phyloP scores from a whole-genome alignment of 2,888 invertebrate genomes.

The Philaethria dido region DNA sequence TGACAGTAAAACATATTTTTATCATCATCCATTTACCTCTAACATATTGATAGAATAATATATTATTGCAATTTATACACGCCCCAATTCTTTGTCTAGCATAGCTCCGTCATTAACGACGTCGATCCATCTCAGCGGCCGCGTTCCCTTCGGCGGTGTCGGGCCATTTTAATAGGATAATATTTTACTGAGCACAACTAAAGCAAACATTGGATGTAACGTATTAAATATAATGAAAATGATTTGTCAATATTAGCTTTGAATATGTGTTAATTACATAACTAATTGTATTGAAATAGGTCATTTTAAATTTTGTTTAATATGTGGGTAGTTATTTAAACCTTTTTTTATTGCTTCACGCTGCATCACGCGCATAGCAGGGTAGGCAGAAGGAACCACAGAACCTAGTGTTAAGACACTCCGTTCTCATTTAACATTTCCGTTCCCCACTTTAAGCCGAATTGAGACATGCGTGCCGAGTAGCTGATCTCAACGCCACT shows the following conservation, averaged over 20 bases:
- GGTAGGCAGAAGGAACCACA: no score
- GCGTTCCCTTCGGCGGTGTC: slow-evolving; percentile 52
- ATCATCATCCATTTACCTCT: slow-evolving; percentile 1
- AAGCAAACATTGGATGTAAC: slow-evolving; percentile 17
- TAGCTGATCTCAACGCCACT: no score
- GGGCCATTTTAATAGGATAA: slow-evolving; percentile 42
- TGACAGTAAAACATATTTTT: neutral
- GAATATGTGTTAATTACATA: neutral
- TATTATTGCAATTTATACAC: slow-evolving; percentile 37
- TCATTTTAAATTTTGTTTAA: slow-evolving; percentile 1
- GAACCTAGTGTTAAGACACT: no score
- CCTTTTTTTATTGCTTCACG: neutral
- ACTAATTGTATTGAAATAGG: neutral
- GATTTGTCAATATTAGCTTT: slow-evolving; percentile 4
- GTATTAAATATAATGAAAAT: slow-evolving; percentile 1
- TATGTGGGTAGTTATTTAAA: neutral
- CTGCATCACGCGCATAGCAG: no score
- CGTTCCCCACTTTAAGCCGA: no score
- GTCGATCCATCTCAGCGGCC: slow-evolving; percentile 61
- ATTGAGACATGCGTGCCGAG: no score
- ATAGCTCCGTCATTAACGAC: slow-evolving; percentile 53
- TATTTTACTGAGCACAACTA: slow-evolving; percentile 36
- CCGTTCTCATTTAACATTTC: no score
- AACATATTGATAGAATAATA: slow-evolving; percentile 36
- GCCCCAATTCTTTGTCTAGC: slow-evolving; percentile 39